Conservation (phyloP, 2,113 vertebrate genomes). For the Lepisosteus oculatus region DNA sequence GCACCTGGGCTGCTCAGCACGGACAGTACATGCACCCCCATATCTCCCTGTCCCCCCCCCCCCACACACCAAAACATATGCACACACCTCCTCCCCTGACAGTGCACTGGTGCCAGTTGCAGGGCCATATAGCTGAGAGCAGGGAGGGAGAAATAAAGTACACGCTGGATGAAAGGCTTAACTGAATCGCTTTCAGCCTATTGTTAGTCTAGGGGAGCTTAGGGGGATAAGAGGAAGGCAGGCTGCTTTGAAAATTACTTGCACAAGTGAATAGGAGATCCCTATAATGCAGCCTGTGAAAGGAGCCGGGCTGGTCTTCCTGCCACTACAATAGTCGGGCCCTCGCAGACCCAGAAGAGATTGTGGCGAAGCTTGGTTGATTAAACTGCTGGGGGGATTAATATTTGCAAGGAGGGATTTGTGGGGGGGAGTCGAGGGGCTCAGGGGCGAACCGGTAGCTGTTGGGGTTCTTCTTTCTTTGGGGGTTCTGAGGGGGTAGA, state of each 20-base stretch:
- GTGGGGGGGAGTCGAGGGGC: background rate
- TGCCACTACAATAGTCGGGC: constrained; percentile 65
- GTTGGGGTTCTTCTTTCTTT: background rate
- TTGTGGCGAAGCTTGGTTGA: constrained; percentile 57
- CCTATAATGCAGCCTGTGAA: constrained; percentile 76
- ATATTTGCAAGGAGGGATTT: constrained; percentile 30
- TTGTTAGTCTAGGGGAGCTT: constrained; percentile 88
- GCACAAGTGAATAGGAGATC: constrained; percentile 86
- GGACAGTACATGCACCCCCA: constrained; percentile 55
- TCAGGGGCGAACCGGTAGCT: background rate
- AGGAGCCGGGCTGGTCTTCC: constrained; percentile 73
- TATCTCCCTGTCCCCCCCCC: constrained; percentile 12
- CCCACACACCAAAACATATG: constrained; percentile 30
- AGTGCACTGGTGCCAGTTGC: constrained; percentile 71
- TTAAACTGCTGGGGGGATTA: constrained; percentile 60
- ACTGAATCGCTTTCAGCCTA: constrained; percentile 90
- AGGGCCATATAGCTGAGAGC: constrained; percentile 71
- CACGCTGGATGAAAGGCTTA: constrained; percentile 84
- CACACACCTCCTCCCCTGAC: constrained; percentile 46
- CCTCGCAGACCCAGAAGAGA: constrained; percentile 52
- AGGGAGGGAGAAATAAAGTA: constrained; percentile 81
- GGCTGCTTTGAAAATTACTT: constrained; percentile 89
- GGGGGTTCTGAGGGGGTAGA: too few species aligned
- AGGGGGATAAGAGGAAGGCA: constrained; percentile 86
- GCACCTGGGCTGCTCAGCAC: constrained; percentile 70